phyloP scores from a whole-genome alignment of 2,888 invertebrate genomes.

The Sycophila texana region DNA sequence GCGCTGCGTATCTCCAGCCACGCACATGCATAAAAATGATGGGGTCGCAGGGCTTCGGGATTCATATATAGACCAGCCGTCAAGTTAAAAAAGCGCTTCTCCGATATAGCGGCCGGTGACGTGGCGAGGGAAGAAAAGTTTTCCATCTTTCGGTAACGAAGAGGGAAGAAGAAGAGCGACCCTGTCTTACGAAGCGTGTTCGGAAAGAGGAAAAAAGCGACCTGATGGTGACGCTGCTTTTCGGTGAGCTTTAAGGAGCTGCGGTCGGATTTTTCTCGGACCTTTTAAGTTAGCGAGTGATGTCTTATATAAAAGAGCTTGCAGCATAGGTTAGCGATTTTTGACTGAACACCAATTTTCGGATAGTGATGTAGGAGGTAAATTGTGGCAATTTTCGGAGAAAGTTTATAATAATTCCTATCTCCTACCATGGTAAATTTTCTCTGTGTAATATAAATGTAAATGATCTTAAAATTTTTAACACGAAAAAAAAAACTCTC shows the following conservation, averaged over 20 bases:
- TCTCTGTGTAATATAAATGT: no score
- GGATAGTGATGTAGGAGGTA: no score
- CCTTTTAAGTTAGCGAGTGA: slow-evolving; percentile 37
- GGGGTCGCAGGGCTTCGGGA: not conserved
- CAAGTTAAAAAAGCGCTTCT: not conserved
- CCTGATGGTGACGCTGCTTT: not conserved
- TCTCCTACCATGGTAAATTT: no score
- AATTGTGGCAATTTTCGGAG: no score
- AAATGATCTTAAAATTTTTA: no score
- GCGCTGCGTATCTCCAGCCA: not conserved
- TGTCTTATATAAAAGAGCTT: not conserved
- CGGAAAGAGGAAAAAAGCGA: not conserved
- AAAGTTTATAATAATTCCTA: no score
- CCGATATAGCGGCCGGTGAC: not conserved
- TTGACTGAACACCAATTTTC: no score
- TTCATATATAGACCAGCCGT: not conserved
- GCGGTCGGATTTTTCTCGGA: slow-evolving; percentile 17
- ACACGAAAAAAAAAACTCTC: no score
- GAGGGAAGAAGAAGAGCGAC: not conserved
- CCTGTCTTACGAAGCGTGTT: slow-evolving; percentile 12
- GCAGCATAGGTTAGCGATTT: no score
- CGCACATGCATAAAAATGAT: slow-evolving; percentile 17
- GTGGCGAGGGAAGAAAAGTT: slow-evolving; percentile 19
- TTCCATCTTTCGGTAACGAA: slow-evolving; percentile 29
- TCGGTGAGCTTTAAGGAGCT: slow-evolving; percentile 21